Percentiles rank a stretch among this genome's conserved stretches.
Conservation (phyloP, 2,797 vertebrate species). For the Crenuchus spilurus region DNA sequence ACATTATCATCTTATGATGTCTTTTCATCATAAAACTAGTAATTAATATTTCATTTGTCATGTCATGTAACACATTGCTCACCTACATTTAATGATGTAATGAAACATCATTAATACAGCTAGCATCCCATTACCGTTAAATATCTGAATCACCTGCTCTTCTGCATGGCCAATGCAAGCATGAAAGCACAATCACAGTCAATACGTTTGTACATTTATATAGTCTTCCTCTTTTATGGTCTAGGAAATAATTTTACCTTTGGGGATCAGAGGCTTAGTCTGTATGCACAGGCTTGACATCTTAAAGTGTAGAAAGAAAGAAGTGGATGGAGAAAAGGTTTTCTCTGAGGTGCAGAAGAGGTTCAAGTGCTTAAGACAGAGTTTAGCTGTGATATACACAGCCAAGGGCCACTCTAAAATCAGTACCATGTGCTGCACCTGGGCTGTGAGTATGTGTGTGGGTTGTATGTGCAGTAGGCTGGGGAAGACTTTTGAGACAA, state of each 20-base stretch:
- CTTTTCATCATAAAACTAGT: no score
- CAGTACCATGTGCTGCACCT: constrained; percentile 48
- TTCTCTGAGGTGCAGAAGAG: constrained; percentile 23
- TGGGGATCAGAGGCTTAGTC: not conserved
- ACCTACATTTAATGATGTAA: no score
- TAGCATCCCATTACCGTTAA: no score
- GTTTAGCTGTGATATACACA: constrained; percentile 39
- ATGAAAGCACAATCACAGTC: no score
- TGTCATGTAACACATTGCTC: no score
- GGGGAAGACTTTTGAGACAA: not conserved
- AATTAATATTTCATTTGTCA: no score
- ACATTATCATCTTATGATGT: no score
- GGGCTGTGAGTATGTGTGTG: constrained; percentile 10
- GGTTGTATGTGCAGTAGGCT: not conserved
- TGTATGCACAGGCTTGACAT: not conserved
- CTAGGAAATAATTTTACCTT: constrained; percentile 7
- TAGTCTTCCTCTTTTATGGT: not conserved
- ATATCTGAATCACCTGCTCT: no score
- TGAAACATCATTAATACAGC: no score
- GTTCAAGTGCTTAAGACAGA: constrained; percentile 30
- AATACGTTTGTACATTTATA: not conserved
- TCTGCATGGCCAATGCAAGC: no score
- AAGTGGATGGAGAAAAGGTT: not conserved
- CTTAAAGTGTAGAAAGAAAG: not conserved
- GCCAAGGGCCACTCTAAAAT: constrained; percentile 38